Percentiles rank a stretch among this genome's conserved stretches.
These are phyloP conservation scores for Henicopernis longicauda DNA, from an alignment of 2,113 vertebrate genomes.

Conservation along the genomic window DNA sequence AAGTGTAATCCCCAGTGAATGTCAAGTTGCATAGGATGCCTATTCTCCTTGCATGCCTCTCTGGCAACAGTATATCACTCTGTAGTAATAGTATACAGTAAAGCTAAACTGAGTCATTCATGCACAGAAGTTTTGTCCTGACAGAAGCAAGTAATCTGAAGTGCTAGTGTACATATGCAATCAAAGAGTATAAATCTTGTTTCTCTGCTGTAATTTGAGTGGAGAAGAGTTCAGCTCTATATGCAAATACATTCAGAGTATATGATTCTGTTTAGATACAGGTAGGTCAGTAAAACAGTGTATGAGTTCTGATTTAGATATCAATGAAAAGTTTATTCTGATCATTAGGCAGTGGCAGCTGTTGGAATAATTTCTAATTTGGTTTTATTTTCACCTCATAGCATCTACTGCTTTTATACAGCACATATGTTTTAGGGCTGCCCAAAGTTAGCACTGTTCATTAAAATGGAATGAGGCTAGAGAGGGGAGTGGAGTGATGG, in stretches of 20 bases:
- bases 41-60: not conserved
- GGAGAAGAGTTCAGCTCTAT: not conserved
- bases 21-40: not conserved
- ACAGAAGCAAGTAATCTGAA: not conserved
- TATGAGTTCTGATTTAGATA: slow-evolving; percentile 56
- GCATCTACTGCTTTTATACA: not conserved
- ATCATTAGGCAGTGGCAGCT: slow-evolving; percentile 4
- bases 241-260: not conserved
- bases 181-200: not conserved
- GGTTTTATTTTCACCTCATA: not conserved
- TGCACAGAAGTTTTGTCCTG: not conserved
- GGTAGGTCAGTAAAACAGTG: not conserved
- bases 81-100: not conserved
- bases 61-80: not conserved
- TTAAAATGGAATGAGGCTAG: slow-evolving; percentile 42
- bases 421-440: not conserved
- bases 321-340: slow-evolving; percentile 21
- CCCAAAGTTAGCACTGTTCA: slow-evolving; percentile 49
- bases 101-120: not conserved
- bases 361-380: not conserved
- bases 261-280: not conserved
- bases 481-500: not conserved
- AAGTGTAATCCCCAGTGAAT: not conserved
- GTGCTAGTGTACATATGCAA: not conserved
- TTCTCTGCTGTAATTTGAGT: not conserved